Percentiles rank a stretch among this genome's conserved stretches.
These are phyloP conservation scores for Xyrichtys novacula DNA, from an alignment of 2,797 vertebrate species.

Conservation along the genomic window DNA sequence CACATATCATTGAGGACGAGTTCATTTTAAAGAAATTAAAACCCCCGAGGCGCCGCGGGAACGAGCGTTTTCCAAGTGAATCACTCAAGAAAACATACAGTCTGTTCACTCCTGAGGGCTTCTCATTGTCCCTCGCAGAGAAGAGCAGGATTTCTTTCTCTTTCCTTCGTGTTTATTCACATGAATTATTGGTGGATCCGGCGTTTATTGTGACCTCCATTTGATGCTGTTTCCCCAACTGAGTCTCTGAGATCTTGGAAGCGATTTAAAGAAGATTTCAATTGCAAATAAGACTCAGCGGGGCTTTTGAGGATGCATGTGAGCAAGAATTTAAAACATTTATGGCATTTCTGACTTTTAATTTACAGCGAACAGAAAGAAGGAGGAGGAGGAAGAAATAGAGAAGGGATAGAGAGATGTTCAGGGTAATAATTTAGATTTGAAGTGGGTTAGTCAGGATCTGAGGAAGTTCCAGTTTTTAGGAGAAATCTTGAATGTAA, in stretches of 20 bases:
- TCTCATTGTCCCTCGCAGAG: constrained; percentile 21
- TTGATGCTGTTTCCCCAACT: constrained; percentile 31
- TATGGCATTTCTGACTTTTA: constrained; percentile 44
- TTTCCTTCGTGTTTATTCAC: constrained; percentile 24
- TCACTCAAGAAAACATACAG: constrained; percentile 50
- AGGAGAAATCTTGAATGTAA: too few relatives aligned
- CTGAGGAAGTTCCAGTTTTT: too few relatives aligned
- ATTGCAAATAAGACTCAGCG: constrained; percentile 46
- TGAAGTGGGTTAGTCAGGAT: too few relatives aligned
- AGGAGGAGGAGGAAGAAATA: not conserved
- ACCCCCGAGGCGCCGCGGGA: constrained; percentile 31
- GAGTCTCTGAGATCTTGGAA: constrained; percentile 43
- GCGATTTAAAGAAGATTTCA: constrained; percentile 44
- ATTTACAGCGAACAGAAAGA: constrained; percentile 19
- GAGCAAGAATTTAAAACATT: constrained; percentile 36
- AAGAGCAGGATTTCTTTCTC: not conserved
- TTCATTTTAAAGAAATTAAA: constrained; percentile 37
- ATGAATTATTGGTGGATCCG: constrained; percentile 38
- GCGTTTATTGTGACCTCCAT: constrained; percentile 41
- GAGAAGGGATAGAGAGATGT: not conserved
- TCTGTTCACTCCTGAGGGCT: constrained; percentile 24
- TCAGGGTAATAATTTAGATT: constrained; percentile 20
- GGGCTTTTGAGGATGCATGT: constrained; percentile 23
- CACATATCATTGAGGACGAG: constrained; percentile 21
- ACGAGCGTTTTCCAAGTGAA: constrained; percentile 34